phyloP scores from a whole-genome alignment of 30 jellyfish, hydroid and myxozoan genomes.

The Chironex yamaguchii region DNA sequence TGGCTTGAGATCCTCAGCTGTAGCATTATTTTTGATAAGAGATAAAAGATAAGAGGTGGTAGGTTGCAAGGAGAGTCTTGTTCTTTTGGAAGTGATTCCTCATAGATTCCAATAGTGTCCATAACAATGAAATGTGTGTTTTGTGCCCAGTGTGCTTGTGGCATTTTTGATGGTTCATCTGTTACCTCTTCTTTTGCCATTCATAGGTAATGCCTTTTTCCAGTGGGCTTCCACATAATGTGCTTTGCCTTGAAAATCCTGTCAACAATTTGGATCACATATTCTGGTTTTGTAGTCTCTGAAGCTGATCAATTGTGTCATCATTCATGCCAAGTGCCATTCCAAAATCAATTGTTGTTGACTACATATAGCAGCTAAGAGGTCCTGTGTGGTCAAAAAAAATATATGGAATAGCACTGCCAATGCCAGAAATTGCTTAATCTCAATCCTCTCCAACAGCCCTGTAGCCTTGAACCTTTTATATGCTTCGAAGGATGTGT shows the following conservation, averaged over 20 bases:
- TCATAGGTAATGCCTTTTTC: slow-evolving; percentile 14
- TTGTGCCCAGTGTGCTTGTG: slow-evolving; percentile 18
- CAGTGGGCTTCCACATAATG: slow-evolving; percentile 7
- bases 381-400: slow-evolving; percentile 56
- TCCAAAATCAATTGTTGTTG: slow-evolving; percentile 48
- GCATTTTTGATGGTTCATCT: slow-evolving; percentile 33
- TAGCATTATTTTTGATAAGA: background rate
- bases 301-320: background rate
- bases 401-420: slow-evolving; percentile 37
- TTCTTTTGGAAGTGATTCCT: slow-evolving; percentile 29
- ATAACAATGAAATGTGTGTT: slow-evolving; percentile 20
- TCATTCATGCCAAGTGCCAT: slow-evolving; percentile 45
- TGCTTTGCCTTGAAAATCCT: slow-evolving; percentile 27
- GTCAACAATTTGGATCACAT: background rate
- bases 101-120: slow-evolving; percentile 11
- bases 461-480: slow-evolving; percentile 26
- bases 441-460: slow-evolving; percentile 11
- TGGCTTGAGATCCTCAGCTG: background rate
- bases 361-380: slow-evolving; percentile 53
- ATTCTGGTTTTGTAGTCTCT: slow-evolving; percentile 32
- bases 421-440: slow-evolving; percentile 56
- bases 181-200: slow-evolving; percentile 37
- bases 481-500: slow-evolving; percentile 15
- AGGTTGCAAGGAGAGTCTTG: background rate
- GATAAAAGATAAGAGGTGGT: background rate